Evolutionary conservation across 2,113 vertebrate species (phyloP).

Genomic region (Mugil cephalus): DNA sequence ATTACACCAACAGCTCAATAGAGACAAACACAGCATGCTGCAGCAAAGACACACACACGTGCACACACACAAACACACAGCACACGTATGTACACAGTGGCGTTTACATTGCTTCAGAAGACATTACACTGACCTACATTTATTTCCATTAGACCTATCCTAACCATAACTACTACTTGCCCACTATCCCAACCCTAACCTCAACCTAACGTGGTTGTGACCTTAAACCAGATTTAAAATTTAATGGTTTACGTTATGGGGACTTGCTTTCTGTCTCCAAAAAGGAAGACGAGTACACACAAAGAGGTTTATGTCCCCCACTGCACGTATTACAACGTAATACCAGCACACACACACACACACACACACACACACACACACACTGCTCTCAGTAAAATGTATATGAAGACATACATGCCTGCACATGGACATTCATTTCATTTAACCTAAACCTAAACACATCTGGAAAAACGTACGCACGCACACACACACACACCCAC

Average conservation of each 20-base stretch:
- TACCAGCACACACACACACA: constrained; percentile 1
- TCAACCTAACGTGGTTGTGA: constrained; percentile 23
- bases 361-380: too few species aligned
- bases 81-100: constrained; percentile 15
- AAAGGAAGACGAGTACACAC: constrained; percentile 1
- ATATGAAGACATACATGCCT: constrained; percentile 58
- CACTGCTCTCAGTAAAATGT: constrained; percentile 8
- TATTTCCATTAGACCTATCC: background rate
- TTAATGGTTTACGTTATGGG: constrained; percentile 2
- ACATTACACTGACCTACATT: constrained; percentile 1
- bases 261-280: background rate
- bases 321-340: too few species aligned
- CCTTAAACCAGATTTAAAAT: constrained; percentile 19
- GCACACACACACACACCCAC: constrained; percentile 44
- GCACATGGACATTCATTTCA: constrained; percentile 64
- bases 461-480: constrained; percentile 41
- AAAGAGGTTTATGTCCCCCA: background rate
- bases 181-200: constrained; percentile 10
- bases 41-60: constrained; percentile 22
- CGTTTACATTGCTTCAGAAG: background rate
- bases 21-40: constrained; percentile 79
- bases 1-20: constrained; percentile 87
- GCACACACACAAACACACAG: constrained; percentile 27
- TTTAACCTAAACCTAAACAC: constrained; percentile 51
- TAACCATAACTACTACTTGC: background rate